Evolutionary conservation across 1,140 invertebrate species (phyloP), one percentile per base, ranked within the genome.

Genomic region (Drosophila repletoides): DNA sequence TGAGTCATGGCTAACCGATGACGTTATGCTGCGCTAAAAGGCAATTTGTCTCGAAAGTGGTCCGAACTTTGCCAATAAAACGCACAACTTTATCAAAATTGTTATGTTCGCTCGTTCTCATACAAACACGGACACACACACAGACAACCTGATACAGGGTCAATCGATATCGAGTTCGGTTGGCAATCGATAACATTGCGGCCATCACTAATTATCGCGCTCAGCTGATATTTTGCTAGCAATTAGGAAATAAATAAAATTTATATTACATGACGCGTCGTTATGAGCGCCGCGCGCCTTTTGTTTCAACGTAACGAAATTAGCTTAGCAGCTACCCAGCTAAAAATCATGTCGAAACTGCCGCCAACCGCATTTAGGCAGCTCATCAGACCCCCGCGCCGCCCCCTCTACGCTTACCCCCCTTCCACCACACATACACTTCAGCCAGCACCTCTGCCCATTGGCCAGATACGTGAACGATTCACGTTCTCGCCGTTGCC

Each of bases 1-100:
- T 68, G 65, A 68, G 65, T 68, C 65, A 68, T 68, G 41, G 41
- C 59, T 33, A 55, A 9, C 22, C 49, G 65, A 68, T 68, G 65
- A 68, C 65, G 65, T 68, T 68, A 68, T 68, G 65, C 59, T 68
- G 58, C 64, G 64, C 64, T 68, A 52, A 68, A 68, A 46, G 58
- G 31, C 56, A 53, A 68, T 67, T 61, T 67, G 64, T 67, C 64
- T 67, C 40, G 24, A 41, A 52, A 61, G 38, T 61, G 64, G 46
- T 36, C 64, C 48, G 28, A 53, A 48, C 29, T 68, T 68, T 48
- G 48, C 28, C 48, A 68, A 63, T 63, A 68, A 68, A 68, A 49
- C 33, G 22, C 12, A 53, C 24, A 53, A 46, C 29, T 51, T 58
- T 59, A 66, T 66, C 15, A 53, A 52, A 51, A 29, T n/a, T 52